These are phyloP conservation scores for Pheosia gnoma DNA, from an alignment of 2,888 invertebrate species.

Conservation along the genomic window DNA sequence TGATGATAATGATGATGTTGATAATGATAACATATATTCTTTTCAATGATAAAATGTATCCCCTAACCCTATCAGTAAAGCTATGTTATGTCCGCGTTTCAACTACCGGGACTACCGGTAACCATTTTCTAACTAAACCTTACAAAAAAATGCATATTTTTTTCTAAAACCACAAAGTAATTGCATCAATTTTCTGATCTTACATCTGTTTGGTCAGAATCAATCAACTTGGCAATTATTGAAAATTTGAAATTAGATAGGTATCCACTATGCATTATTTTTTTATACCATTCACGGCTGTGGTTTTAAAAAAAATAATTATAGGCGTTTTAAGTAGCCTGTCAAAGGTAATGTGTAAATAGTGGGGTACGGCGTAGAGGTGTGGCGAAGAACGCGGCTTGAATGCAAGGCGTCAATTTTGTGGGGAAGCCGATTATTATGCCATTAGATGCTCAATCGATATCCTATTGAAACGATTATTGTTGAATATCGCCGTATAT, in stretches of 20 bases:
- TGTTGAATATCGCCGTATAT: constrained; percentile 12
- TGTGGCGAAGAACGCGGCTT: constrained; percentile 60
- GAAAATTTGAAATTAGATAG: constrained; percentile 58
- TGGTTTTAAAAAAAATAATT: constrained; percentile 77
- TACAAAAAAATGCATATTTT: not conserved
- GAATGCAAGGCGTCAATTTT: constrained; percentile 77
- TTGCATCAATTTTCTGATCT: constrained; percentile 45
- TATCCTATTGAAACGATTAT: constrained; percentile 66
- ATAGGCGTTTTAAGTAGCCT: constrained; percentile 76
- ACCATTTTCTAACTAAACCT: too few species aligned
- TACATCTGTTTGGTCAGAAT: constrained; percentile 61
- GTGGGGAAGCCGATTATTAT: constrained; percentile 73
- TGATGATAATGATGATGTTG: too few species aligned
- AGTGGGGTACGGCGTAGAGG: constrained; percentile 65
- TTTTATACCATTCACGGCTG: constrained; percentile 62
- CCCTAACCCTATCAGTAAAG: too few species aligned
- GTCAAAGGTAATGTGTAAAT: constrained; percentile 82
- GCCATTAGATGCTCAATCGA: constrained; percentile 79
- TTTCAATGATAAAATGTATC: too few species aligned
- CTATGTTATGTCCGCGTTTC: too few species aligned
- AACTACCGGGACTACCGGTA: too few species aligned
- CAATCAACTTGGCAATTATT: constrained; percentile 65
- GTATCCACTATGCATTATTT: constrained; percentile 72
- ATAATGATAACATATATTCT: too few species aligned
- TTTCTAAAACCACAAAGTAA: constrained; percentile 20